Conservation (phyloP, 2,113 vertebrate species). For the Petaurus breviceps region DNA sequence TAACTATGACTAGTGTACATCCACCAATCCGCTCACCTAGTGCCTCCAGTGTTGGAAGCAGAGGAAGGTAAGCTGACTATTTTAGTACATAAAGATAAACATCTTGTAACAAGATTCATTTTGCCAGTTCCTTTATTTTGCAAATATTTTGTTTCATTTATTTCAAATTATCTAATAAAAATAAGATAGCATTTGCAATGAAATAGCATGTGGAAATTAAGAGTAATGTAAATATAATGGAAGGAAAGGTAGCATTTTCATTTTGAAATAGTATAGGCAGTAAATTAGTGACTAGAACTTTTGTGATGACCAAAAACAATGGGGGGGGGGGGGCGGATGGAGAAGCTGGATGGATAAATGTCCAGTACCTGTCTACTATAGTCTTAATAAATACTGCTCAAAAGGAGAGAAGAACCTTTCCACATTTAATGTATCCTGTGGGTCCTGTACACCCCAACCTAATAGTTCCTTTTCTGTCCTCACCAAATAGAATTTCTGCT, state of each 20-base stretch:
- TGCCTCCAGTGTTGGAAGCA: constrained; percentile 88
- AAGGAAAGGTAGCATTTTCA: not conserved
- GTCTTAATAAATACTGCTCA: not conserved
- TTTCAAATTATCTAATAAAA: not conserved
- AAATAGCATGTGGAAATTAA: not conserved
- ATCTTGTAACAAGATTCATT: not conserved
- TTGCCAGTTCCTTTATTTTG: not conserved
- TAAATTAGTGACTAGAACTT: not conserved
- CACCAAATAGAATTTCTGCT: too few relatives aligned
- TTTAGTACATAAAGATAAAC: not conserved
- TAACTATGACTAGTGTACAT: constrained; percentile 83
- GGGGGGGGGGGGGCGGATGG: not conserved
- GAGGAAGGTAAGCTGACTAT: constrained; percentile 85
- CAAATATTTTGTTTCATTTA: not conserved
- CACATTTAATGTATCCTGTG: too few relatives aligned
- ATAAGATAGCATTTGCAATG: not conserved
- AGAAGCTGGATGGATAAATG: not conserved
- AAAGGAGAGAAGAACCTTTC: not conserved
- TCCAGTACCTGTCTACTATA: not conserved
- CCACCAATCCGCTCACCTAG: constrained; percentile 87
- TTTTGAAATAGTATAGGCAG: not conserved
- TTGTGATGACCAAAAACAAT: not conserved
- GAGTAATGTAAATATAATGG: not conserved
- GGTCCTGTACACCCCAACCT: too few relatives aligned
- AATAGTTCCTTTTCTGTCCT: too few relatives aligned